Base-by-base conservation (phyloP, 2,888 invertebrate genomes). In the Lutraria lutraria region DNA sequence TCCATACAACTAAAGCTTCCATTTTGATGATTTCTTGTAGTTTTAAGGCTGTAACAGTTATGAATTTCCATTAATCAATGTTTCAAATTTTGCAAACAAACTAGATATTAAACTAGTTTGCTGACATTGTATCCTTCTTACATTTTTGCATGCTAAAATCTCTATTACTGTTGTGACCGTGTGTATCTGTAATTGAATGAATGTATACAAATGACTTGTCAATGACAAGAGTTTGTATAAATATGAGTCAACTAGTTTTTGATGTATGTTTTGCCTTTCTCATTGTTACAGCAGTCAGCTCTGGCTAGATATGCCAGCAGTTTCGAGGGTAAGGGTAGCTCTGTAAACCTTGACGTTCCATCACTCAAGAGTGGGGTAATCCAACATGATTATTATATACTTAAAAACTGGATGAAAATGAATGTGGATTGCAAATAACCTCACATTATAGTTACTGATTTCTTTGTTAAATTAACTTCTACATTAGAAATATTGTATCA, bases 341-440 rank as follows among this genome's bases (percentile, higher is more conserved):
- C 92, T 92, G 92, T 92, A 91, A 92, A 92, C 92, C 92, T 92
- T 88, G 92, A 92, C 88, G 92, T 92, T 84, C 92, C 92, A 90
- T 92, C 92, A 85, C 89, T 92, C 87, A 92, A 92, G 89, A 89
- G 90, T 86, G 92, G 92, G 92, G 92, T 92, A 92, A 92, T 89
- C 81, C 83, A 87, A 83, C 76, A 88, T 80, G 76, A 84, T 53
- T 86, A 72, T 84, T 84, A 84, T 84, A 72, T 84, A 84, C 53
- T 84, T 76, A 72, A n/a, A 84, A 84, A 76, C 84, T 84, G 72
- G 84, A 76, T 76, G 21, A n/a, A 83, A 84, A 72, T 87, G 56
- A 79, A 83, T 79, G 83, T 43, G 79, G 31, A 80, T 85, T 84
- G 84, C 72, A 72, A 25, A 76, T 34, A 68, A 25, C n/a, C 13